Evolutionary conservation across 2,113 vertebrate genomes (phyloP).

Genomic region (Aegotheles bennettii): DNA sequence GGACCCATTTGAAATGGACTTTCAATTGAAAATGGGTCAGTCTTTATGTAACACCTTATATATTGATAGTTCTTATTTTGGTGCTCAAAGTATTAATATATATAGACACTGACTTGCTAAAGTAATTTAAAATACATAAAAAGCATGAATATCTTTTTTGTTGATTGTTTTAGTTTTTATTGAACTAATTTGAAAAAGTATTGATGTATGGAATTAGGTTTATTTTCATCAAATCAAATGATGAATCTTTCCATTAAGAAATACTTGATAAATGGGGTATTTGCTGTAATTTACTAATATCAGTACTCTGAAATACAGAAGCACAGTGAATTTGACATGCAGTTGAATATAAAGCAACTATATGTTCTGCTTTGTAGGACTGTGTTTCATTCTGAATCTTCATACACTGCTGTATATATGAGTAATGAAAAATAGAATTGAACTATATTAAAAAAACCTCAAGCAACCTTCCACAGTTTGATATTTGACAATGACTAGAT

Average conservation of each 20-base stretch:
- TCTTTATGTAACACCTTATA: no score
- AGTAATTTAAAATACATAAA: not conserved
- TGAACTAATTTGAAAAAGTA: not conserved
- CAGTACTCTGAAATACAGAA: not conserved
- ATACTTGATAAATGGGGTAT: not conserved
- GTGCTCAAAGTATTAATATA: not conserved
- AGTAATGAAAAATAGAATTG: not conserved
- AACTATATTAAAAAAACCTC: not conserved
- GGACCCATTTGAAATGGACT: no score
- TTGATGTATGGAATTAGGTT: not conserved
- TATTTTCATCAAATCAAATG: not conserved
- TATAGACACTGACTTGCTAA: not conserved
- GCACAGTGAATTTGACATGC: not conserved
- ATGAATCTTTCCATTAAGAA: not conserved
- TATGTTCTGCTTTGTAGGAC: not conserved
- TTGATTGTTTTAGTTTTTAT: not conserved
- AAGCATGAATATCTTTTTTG: not conserved
- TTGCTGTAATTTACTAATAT: not conserved
- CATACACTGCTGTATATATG: fast-evolving
- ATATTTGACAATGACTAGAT: not conserved
- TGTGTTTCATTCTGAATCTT: not conserved
- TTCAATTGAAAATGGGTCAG: no score
- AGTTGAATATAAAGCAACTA: not conserved
- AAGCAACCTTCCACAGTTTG: not conserved
- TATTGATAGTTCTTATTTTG: not conserved